phyloP scores from a whole-genome alignment of 1,140 invertebrate genomes.

The Zaprionus africanus region DNA sequence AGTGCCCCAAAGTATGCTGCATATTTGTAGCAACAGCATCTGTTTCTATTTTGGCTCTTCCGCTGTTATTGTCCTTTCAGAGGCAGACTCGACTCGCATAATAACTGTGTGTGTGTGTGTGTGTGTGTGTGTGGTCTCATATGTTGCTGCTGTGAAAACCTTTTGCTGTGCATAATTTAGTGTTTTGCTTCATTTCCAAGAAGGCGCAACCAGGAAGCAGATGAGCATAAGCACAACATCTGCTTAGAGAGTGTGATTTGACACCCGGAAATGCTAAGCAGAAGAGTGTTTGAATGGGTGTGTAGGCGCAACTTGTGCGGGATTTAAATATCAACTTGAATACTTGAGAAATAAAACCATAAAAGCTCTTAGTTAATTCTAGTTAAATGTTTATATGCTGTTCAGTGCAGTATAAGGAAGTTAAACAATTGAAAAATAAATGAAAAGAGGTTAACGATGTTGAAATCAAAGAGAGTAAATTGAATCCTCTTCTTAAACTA shows the following conservation, averaged over 20 bases:
- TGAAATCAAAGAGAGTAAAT: too few species aligned
- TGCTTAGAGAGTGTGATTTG: slow-evolving; percentile 7
- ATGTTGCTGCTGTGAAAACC: slow-evolving; percentile 5
- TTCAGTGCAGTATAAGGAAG: too few species aligned
- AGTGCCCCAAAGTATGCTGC: slow-evolving; percentile 40
- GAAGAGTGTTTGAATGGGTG: not conserved
- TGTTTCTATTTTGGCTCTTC: slow-evolving; percentile 1
- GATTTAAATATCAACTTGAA: too few species aligned
- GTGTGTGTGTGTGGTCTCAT: not conserved
- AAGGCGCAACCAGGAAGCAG: not conserved
- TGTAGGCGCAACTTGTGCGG: not conserved
- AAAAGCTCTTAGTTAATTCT: too few species aligned
- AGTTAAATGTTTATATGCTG: too few species aligned
- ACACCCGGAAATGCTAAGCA: slow-evolving; percentile 29
- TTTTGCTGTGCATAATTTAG: slow-evolving; percentile 45
- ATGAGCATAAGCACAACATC: slow-evolving; percentile 2
- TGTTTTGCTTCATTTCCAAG: slow-evolving; percentile 8
- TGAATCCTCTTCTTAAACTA: too few species aligned
- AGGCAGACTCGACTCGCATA: slow-evolving; percentile 3
- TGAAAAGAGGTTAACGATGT: too few species aligned
- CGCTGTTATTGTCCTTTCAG: slow-evolving; percentile 2
- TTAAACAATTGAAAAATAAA: too few species aligned
- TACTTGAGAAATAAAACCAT: too few species aligned
- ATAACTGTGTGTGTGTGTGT: slow-evolving; percentile 2
- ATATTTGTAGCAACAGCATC: slow-evolving; percentile 21